Evolutionary conservation across 2,797 vertebrate genomes (phyloP), one percentile per base, ranked within the genome.

Genomic region (Cryptoblepharus egeriae): DNA sequence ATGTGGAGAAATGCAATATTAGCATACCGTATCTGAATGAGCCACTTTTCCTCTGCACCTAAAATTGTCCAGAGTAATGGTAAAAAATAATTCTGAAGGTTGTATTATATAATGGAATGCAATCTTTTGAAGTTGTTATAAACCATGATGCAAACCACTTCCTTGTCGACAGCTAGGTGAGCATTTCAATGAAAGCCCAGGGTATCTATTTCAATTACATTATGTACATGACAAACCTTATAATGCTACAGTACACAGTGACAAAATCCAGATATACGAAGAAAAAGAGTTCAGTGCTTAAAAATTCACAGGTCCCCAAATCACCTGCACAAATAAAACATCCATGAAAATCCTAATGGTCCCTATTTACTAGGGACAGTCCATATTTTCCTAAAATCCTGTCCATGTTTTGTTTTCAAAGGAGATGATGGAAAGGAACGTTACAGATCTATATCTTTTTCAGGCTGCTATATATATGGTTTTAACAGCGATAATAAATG

Each of bases 161-260:
- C 65, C 81, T 87, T 0, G 1, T 55, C 75, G 85, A 92, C 88
- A 88, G 85, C 87, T 91, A 89, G 81, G 87, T 89, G 84, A 92
- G 84, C 88, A 91, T 92, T 93, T 88, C 94, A 94, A 90, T 93
- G 91, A 79, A 91, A 92, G 64, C 52, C 65, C 80, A 85, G 86
- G 85, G 82, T 91, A 86, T 91, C 90, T 91, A 90, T 94, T 95
- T 93, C 90, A 91, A 90, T 94, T 92, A 89, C 88, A 45, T 75
- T 32, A 90, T 79, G 70, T 84, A 73, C 68, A 89, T 58, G 75
- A 67, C 35, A 81, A 90, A 88, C 75, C 84, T 91, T 81, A 85
- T 65, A 83, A 80, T 82, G 89, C 79, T 81, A 87, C 85, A 71
- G 30, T 89, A 52, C 2, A 13, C 52, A 45, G 57, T 24, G 0